Evolutionary conservation across 2,888 invertebrate genomes (phyloP).

Genomic region (Peribatodes rhomboidaria): DNA sequence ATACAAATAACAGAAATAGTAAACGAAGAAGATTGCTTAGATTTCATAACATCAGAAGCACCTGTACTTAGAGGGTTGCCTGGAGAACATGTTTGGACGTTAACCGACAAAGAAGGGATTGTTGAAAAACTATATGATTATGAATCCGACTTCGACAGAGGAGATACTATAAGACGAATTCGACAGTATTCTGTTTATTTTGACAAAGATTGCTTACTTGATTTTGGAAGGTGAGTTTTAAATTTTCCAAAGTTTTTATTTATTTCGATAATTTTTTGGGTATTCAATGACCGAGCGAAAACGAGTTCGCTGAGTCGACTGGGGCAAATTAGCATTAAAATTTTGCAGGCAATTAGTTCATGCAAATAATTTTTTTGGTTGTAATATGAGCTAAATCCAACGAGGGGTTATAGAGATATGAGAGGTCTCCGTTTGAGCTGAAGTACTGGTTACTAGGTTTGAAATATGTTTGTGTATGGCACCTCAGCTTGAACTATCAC

Average conservation of each 20-base stretch:
- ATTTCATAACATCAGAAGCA: slow-evolving; percentile 55
- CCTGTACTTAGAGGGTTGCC: slow-evolving; percentile 73
- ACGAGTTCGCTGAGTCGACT: no score
- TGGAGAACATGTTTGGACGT: slow-evolving; percentile 76
- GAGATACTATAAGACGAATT: slow-evolving; percentile 73
- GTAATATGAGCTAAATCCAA: no score
- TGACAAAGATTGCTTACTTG: slow-evolving; percentile 75
- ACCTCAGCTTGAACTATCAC: no score
- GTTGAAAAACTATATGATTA: slow-evolving; percentile 76
- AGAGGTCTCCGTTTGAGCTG: no score
- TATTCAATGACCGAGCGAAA: no score
- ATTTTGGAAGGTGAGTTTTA: slow-evolving; percentile 64
- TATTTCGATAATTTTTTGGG: neutral
- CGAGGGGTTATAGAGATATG: no score
- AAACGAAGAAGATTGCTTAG: slow-evolving; percentile 49
- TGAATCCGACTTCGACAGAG: slow-evolving; percentile 64
- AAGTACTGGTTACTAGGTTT: no score
- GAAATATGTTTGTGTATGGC: no score
- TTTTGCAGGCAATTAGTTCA: no score
- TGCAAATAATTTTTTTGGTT: no score
- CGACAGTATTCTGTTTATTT: slow-evolving; percentile 78
- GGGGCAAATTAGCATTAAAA: no score
- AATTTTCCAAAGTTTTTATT: neutral
- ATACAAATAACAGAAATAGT: slow-evolving; percentile 51
- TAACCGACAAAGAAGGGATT: slow-evolving; percentile 77